Evolutionary conservation across 2,113 vertebrate species (phyloP).

Genomic region (Nicator chloris): DNA sequence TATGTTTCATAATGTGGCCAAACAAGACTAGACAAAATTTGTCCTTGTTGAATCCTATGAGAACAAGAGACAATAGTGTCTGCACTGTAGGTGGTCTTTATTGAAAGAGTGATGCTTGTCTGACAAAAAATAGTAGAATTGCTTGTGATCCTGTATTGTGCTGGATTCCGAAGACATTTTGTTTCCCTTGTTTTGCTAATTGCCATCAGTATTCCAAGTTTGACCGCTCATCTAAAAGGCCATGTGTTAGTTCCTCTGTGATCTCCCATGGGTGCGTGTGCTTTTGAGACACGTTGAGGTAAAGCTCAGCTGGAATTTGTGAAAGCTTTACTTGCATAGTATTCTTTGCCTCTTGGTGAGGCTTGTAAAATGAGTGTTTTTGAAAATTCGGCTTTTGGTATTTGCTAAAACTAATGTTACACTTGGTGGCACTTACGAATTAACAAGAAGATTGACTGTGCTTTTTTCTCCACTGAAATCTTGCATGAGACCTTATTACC

Average conservation of each 20-base stretch:
- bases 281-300: neutral
- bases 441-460: neutral
- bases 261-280: neutral
- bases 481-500: neutral
- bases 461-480: neutral
- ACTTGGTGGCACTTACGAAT: neutral
- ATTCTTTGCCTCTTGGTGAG: neutral
- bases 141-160: neutral
- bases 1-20: neutral
- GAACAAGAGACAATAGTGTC: neutral
- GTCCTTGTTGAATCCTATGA: rapidly evolving
- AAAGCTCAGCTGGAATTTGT: neutral
- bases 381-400: neutral
- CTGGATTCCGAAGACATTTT: neutral
- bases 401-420: neutral
- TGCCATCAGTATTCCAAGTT: rapidly evolving
- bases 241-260: neutral
- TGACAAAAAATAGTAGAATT: neutral
- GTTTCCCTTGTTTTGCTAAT: neutral
- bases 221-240: rapidly evolving
- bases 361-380: neutral
- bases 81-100: neutral
- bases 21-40: neutral
- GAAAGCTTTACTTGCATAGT: neutral
- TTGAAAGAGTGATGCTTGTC: neutral